Base-by-base conservation (phyloP, 2,113 vertebrate genomes). In the Piaya cayana region DNA sequence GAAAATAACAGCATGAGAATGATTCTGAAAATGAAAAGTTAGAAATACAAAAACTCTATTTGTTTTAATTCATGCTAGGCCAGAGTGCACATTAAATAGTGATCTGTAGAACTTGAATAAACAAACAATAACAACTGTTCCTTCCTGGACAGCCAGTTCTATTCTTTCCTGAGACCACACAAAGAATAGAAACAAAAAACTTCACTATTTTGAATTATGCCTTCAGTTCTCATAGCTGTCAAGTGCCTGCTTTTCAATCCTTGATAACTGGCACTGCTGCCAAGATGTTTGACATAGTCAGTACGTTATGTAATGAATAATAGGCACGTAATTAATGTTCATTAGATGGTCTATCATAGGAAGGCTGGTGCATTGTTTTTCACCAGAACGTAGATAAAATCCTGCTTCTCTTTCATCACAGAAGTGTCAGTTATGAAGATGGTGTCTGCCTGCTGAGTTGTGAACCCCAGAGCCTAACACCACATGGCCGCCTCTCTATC, bases 251-350 rank as follows among this genome's bases (percentile, higher is more conserved):
- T 25, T 15, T 42, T 72, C 43, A 9, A 13, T 34, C 27, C 30
- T 39, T 37, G 60, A 53, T 16, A 50, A 20, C 55, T 34, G 70
- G 34, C 55, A 22, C 27, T 50, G 34, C 39, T 78, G 60, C 34
- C 22, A 15, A 68, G 17, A 23, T 69, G 30, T 78, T 85, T 82
- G 50, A 29, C 32, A 32, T 4, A 49, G 53, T 34, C 34, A 34
- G 30, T 29, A 50, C 1, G 2, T 55, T 0, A 0, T 21, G 39
- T 32, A 37, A 17, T 32, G n/a, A 49, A n/a, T 62, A 64, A 47
- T 6, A 32, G 45, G 7, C 17, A 67, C 0, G 1, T 26, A 43
- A 22, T 34, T 53, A 37, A 11, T 15, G 23, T 25, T 88, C 49
- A n/a, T 39, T 65, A 42, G 8, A 15, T 0, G 2, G 29, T 34